Evolutionary conservation across 2,113 vertebrate species (phyloP).

Genomic region (Toxostoma redivivum): DNA sequence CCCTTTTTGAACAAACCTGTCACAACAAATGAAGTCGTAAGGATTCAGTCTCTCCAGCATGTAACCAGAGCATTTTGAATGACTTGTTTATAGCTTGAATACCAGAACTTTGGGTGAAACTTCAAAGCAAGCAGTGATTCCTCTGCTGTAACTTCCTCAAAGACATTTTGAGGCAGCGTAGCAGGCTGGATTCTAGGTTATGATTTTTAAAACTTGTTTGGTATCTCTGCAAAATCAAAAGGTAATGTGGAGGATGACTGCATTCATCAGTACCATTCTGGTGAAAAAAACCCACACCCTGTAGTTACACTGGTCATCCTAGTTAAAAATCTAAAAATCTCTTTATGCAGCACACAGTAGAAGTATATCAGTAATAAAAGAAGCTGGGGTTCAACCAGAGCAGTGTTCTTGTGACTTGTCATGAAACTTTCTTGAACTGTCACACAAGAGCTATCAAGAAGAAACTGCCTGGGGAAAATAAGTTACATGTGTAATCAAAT

Average conservation of each 20-base stretch:
- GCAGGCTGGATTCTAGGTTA: neutral
- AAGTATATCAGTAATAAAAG: neutral
- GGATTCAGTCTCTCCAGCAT: neutral
- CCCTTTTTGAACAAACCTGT: neutral
- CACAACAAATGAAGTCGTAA: neutral
- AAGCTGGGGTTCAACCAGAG: neutral
- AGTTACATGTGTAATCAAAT: slow-evolving; percentile 50
- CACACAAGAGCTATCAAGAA: neutral
- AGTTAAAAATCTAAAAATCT: neutral
- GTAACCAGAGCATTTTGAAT: neutral
- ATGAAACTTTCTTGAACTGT: neutral
- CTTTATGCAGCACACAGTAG: neutral
- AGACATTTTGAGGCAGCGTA: neutral
- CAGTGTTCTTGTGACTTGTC: neutral
- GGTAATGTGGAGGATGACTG: neutral
- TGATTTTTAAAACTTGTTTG: neutral
- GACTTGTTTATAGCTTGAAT: neutral
- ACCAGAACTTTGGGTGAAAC: neutral
- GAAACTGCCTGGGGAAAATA: neutral
- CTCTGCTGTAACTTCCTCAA: neutral
- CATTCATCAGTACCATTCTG: neutral
- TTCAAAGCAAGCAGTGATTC: neutral
- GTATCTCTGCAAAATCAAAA: neutral
- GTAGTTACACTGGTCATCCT: neutral
- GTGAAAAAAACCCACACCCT: neutral